phyloP scores from a whole-genome alignment of 2,888 invertebrate species.

The Rhagonycha fulva region DNA sequence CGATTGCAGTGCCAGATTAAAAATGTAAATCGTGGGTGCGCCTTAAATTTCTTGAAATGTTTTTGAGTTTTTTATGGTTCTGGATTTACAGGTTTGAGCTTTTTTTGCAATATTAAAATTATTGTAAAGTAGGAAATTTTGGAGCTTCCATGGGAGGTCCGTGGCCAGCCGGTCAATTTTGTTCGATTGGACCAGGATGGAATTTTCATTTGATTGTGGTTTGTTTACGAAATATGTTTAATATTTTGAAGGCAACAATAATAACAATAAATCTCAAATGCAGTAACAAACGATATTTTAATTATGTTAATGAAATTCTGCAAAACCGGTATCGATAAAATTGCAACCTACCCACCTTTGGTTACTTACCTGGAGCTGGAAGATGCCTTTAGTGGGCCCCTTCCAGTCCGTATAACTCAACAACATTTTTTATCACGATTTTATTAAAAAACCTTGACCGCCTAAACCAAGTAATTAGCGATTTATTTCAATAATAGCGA shows the following conservation, averaged over 20 bases:
- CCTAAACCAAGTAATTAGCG: constrained; percentile 29
- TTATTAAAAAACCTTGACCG: constrained; percentile 29
- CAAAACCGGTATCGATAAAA: constrained; percentile 26
- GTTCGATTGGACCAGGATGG: neutral
- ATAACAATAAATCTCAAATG: neutral
- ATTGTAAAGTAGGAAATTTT: too few species aligned
- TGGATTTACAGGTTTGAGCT: neutral
- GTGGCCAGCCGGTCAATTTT: neutral
- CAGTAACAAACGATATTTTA: constrained; percentile 18
- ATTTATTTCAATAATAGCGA: constrained; percentile 7
- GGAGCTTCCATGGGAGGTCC: neutral
- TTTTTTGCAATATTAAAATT: neutral
- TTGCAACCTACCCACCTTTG: constrained; percentile 24
- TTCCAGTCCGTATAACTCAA: constrained; percentile 9
- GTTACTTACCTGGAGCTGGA: constrained; percentile 7
- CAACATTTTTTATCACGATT: constrained; percentile 24
- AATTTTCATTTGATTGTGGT: neutral
- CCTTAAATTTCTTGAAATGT: neutral
- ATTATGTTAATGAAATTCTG: constrained; percentile 26
- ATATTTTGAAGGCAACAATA: neutral
- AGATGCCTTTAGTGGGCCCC: constrained; percentile 30
- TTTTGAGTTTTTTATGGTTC: neutral
- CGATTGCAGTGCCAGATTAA: neutral
- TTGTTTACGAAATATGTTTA: neutral
- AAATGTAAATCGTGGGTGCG: neutral